Conservation (phyloP, 2,888 invertebrate genomes). For the Tineola bisselliella region DNA sequence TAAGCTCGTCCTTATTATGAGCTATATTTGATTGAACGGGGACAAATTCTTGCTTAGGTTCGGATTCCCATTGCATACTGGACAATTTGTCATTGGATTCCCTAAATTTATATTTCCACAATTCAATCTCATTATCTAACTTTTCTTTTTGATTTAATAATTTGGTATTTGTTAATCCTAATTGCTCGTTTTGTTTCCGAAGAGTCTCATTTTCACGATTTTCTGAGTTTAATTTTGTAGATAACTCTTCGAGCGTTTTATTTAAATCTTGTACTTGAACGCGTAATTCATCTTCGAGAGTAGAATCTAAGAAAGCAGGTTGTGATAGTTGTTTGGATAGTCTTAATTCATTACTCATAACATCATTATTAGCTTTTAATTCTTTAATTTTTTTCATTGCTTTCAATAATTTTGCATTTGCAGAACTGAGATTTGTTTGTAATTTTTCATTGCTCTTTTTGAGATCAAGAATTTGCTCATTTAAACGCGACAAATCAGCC, state of each 20-base stretch:
- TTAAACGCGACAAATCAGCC: constrained; percentile 55
- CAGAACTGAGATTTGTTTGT: constrained; percentile 70
- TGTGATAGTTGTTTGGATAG: constrained; percentile 59
- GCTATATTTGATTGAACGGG: constrained; percentile 20
- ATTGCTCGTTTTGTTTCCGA: constrained; percentile 75
- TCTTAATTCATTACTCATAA: constrained; percentile 64
- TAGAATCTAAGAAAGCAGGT: constrained; percentile 75
- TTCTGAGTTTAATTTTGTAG: constrained; percentile 68
- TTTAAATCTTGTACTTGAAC: constrained; percentile 73
- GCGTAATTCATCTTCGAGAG: constrained; percentile 84
- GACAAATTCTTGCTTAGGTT: constrained; percentile 27
- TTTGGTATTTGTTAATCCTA: constrained; percentile 79
- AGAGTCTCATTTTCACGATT: constrained; percentile 74
- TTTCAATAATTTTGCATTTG: constrained; percentile 78
- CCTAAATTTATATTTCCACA: constrained; percentile 76
- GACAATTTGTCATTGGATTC: constrained; percentile 74
- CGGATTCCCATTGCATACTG: constrained; percentile 41
- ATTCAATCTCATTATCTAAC: constrained; percentile 78
- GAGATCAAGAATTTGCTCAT: constrained; percentile 68
- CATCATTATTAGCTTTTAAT: constrained; percentile 75
- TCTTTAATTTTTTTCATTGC: constrained; percentile 86
- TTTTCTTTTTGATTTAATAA: constrained; percentile 84
- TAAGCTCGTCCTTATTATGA: constrained; percentile 34
- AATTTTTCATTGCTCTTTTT: constrained; percentile 67
- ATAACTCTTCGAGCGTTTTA: constrained; percentile 69